A percentile compares a stretch with the other conserved stretches of the same genome.
These are phyloP conservation scores for Eubucco bourcierii DNA, from an alignment of 2,113 vertebrate genomes.

Conservation along the genomic window DNA sequence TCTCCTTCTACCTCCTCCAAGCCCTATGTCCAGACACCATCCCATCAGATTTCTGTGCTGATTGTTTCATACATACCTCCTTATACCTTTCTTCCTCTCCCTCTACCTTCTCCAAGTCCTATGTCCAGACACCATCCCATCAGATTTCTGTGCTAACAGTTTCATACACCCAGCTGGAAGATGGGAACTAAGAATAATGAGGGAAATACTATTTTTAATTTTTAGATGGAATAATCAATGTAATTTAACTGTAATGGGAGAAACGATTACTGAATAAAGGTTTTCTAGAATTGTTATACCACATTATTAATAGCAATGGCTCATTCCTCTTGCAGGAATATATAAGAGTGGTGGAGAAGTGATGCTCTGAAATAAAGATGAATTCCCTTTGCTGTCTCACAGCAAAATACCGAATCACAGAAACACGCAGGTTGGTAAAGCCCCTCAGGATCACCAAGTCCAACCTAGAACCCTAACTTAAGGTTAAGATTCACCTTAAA, in stretches of 20 bases:
- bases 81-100: background rate
- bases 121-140: background rate
- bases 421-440: too few species aligned
- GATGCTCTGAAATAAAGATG: background rate
- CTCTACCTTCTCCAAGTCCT: background rate
- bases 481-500: too few species aligned
- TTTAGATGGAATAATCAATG: background rate
- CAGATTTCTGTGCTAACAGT: background rate
- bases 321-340: background rate
- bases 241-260: background rate
- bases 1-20: background rate
- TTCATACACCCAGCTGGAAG: background rate
- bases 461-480: too few species aligned
- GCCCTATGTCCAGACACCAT: background rate
- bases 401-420: background rate
- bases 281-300: background rate
- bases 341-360: background rate
- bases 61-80: background rate
- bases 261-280: background rate
- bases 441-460: too few species aligned
- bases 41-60: background rate
- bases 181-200: background rate
- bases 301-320: background rate
- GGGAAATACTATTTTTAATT: background rate
- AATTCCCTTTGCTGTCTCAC: background rate